Conservation (phyloP, 2,888 invertebrate species). For the Catocala fraxini region DNA sequence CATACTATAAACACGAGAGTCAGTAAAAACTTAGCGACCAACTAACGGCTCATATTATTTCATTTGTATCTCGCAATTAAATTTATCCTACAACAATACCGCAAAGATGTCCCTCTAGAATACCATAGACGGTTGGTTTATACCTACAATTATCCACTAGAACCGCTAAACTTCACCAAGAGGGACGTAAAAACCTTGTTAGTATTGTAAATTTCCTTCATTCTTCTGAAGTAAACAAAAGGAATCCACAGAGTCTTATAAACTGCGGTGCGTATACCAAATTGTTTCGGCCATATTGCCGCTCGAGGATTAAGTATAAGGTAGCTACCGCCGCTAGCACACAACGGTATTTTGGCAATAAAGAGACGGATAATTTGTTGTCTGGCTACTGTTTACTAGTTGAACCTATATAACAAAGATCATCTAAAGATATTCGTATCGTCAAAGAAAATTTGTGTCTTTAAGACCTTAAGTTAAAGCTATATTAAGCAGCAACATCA, state of each 20-base stretch:
- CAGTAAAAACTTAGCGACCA: not conserved
- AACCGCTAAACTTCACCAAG: slow-evolving; percentile 34
- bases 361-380: slow-evolving; percentile 29
- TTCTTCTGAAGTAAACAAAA: slow-evolving; percentile 62
- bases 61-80: not conserved
- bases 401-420: not conserved
- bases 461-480: too few species aligned
- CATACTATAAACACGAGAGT: too few species aligned
- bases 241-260: slow-evolving; percentile 68
- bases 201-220: slow-evolving; percentile 52
- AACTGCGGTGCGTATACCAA: slow-evolving; percentile 64
- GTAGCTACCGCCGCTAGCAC: slow-evolving; percentile 26
- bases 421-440: too few species aligned
- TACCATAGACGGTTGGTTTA: slow-evolving; percentile 7
- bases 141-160: slow-evolving; percentile 23
- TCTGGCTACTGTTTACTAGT: not conserved
- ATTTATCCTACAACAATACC: not conserved
- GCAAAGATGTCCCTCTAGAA: slow-evolving; percentile 4
- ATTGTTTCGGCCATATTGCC: slow-evolving; percentile 72
- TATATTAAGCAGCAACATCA: too few species aligned
- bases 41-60: not conserved
- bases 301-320: slow-evolving; percentile 62
- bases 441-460: too few species aligned
- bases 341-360: slow-evolving; percentile 37
- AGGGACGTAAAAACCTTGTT: slow-evolving; percentile 46